Conservation (phyloP, 2,797 vertebrate species). For the Odontamblyopus rebecca region DNA sequence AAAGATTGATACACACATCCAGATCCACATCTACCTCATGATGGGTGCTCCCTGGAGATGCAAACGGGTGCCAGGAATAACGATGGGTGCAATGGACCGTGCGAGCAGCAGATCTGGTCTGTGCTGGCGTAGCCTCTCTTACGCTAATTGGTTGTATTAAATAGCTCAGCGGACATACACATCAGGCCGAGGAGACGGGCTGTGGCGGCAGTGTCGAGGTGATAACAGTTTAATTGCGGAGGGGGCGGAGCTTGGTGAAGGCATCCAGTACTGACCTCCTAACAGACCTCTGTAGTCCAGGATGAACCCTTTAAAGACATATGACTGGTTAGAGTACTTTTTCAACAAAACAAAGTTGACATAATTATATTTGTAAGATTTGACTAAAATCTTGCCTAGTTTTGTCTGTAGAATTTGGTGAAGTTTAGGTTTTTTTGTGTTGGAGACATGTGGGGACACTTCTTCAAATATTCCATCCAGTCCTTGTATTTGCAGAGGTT, state of each 20-base stretch:
- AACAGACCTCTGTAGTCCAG: neutral
- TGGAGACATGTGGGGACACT: too few relatives aligned
- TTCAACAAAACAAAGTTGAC: too few relatives aligned
- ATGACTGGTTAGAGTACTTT: too few relatives aligned
- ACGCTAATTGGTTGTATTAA: constrained; percentile 55
- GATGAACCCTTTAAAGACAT: neutral
- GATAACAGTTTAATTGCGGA: constrained; percentile 65
- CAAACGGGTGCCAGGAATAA: constrained; percentile 24
- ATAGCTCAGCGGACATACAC: constrained; percentile 44
- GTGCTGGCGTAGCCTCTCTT: constrained; percentile 13
- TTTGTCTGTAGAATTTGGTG: too few relatives aligned
- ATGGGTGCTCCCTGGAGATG: neutral
- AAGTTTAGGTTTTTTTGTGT: too few relatives aligned
- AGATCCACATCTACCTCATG: constrained; percentile 18
- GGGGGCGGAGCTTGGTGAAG: neutral
- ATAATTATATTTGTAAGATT: too few relatives aligned
- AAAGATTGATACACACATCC: neutral
- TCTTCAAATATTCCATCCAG: too few relatives aligned
- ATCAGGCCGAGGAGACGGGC: too few relatives aligned
- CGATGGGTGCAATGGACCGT: constrained; percentile 21
- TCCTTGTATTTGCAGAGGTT: too few relatives aligned
- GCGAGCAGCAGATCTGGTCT: neutral
- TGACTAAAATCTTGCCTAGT: too few relatives aligned
- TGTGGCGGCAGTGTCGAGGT: constrained; percentile 47
- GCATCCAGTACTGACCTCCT: constrained; percentile 31